Conservation (phyloP, 2,888 invertebrate genomes). For the Chesias legatella region DNA sequence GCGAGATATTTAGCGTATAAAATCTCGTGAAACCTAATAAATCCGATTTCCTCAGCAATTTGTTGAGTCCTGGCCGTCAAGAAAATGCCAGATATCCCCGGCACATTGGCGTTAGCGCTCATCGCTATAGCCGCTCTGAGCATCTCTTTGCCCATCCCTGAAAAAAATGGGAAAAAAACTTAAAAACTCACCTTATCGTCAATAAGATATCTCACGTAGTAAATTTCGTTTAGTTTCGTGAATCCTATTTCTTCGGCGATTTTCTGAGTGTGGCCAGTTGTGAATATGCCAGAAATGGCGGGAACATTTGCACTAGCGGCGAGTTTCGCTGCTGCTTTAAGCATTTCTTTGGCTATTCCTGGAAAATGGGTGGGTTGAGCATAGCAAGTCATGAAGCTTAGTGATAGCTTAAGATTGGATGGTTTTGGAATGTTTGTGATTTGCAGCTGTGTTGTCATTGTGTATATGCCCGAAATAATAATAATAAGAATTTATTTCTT, state of each 20-base stretch:
- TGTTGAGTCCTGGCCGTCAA: constrained; percentile 41
- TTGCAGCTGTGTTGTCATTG: too few species aligned
- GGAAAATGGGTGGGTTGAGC: constrained; percentile 17
- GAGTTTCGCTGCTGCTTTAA: constrained; percentile 55
- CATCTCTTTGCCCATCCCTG: constrained; percentile 43
- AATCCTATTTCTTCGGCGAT: constrained; percentile 59
- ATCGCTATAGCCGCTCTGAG: constrained; percentile 44
- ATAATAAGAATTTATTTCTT: too few species aligned
- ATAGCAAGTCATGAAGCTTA: not conserved
- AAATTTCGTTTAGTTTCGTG: constrained; percentile 56
- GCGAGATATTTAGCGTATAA: constrained; percentile 18
- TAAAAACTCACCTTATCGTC: constrained; percentile 49
- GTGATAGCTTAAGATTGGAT: too few species aligned
- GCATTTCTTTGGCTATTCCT: constrained; percentile 65
- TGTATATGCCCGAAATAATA: too few species aligned
- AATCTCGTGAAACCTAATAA: constrained; percentile 17
- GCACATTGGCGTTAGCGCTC: constrained; percentile 41
- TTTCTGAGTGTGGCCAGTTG: constrained; percentile 50
- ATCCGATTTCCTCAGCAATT: constrained; percentile 34
- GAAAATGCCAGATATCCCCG: constrained; percentile 49
- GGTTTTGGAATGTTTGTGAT: too few species aligned
- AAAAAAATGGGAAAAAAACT: constrained; percentile 5
- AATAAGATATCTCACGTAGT: constrained; percentile 58
- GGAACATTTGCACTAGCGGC: constrained; percentile 59
- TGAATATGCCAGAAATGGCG: constrained; percentile 60